Evolutionary conservation across 2,797 vertebrate genomes (phyloP).

Genomic region (Gorsachius magnificus): DNA sequence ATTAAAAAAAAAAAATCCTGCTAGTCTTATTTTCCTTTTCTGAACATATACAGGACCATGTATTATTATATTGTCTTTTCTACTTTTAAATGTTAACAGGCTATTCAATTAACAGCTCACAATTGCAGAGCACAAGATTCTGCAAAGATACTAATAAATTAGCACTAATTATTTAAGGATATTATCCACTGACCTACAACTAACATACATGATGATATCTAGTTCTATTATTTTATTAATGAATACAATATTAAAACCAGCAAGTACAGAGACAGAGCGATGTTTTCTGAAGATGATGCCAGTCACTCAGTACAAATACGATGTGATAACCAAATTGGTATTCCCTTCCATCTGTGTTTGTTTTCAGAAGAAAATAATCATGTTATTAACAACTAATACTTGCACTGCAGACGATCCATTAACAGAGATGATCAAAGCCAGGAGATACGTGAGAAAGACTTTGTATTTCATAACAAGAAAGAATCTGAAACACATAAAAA

Average conservation of each 20-base stretch:
- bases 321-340: fast-evolving
- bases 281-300: not conserved
- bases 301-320: not conserved
- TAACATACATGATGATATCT: not conserved
- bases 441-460: fast-evolving
- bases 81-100: not conserved
- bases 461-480: not conserved
- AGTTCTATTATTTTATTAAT: not conserved
- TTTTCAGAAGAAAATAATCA: not conserved
- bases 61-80: not conserved
- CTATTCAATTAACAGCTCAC: not conserved
- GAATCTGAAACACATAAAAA: not conserved
- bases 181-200: not conserved
- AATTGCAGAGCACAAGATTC: not conserved
- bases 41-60: not conserved
- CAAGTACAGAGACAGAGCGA: not conserved
- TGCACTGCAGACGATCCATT: not conserved
- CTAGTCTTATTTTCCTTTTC: not conserved
- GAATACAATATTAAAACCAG: not conserved
- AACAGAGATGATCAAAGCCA: not conserved
- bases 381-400: not conserved
- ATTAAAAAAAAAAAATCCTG: not conserved
- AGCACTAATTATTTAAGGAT: not conserved
- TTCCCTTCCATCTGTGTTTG: not conserved
- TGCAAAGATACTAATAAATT: not conserved